Evolutionary conservation across 2,797 vertebrate genomes (phyloP).

Genomic region (Euthynnus affinis): DNA sequence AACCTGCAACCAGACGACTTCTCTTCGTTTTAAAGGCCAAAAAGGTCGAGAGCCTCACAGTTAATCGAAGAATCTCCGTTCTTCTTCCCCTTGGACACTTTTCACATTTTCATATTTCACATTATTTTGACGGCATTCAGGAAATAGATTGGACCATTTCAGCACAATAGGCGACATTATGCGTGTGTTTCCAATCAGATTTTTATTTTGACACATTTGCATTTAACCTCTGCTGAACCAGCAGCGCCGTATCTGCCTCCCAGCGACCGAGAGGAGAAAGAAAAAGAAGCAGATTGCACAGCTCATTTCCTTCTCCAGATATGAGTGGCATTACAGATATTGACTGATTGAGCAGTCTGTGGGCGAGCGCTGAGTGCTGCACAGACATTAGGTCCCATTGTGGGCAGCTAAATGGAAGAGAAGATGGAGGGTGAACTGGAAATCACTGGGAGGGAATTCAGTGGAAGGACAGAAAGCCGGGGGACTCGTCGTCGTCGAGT

Average conservation of each 20-base stretch:
- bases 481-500: background rate
- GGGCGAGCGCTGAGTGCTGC: conserved; percentile 63
- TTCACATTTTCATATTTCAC: conserved; percentile 41
- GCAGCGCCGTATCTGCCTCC: conserved; percentile 21
- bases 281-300: conserved; percentile 34
- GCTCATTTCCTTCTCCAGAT: conserved; percentile 75
- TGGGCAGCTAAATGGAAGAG: conserved; percentile 73
- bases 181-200: conserved; percentile 47
- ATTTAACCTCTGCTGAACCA: conserved; percentile 11
- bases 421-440: conserved; percentile 48
- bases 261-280: conserved; percentile 9
- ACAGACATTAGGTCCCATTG: conserved; percentile 70
- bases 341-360: conserved; percentile 67
- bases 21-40: background rate
- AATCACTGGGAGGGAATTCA: conserved; percentile 65
- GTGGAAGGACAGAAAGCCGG: conserved; percentile 42
- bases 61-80: conserved; percentile 1
- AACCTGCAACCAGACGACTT: background rate
- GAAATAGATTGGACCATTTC: conserved; percentile 41
- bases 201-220: conserved; percentile 46
- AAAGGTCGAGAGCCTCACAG: background rate
- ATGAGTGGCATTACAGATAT: conserved; percentile 64
- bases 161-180: conserved; percentile 55
- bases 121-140: conserved; percentile 55
- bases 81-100: background rate